These are phyloP conservation scores for Acrobasis repandana DNA, from an alignment of 2,888 invertebrate species.

Conservation along the genomic window DNA sequence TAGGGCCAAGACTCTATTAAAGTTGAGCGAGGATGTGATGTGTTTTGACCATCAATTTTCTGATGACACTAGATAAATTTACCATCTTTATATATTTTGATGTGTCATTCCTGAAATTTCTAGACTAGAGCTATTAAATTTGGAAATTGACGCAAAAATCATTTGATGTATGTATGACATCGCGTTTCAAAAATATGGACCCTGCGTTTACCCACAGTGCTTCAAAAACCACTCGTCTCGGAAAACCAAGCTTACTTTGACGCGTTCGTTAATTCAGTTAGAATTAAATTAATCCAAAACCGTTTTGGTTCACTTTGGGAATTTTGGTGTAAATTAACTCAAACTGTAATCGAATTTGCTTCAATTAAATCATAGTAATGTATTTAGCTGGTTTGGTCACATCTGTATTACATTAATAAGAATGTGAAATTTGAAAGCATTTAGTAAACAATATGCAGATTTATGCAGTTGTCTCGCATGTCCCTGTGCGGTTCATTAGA, in stretches of 20 bases:
- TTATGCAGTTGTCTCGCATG: conserved; percentile 29
- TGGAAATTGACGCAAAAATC: too few species aligned
- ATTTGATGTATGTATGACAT: too few species aligned
- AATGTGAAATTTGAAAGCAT: conserved; percentile 1
- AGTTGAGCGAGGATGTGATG: too few species aligned
- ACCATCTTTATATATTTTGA: too few species aligned
- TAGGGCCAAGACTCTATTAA: too few species aligned
- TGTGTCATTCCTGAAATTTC: too few species aligned
- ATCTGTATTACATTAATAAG: not conserved
- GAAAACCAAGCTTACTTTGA: conserved; percentile 49
- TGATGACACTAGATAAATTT: too few species aligned
- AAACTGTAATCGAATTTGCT: conserved; percentile 17
- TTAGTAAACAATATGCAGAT: conserved; percentile 29
- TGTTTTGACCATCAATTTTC: too few species aligned
- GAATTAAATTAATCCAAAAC: conserved; percentile 43
- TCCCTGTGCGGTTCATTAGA: conserved; percentile 27
- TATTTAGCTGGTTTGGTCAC: conserved; percentile 4
- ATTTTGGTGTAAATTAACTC: conserved; percentile 19
- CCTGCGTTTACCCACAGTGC: conserved; percentile 40
- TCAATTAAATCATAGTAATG: conserved; percentile 12
- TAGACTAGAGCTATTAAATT: too few species aligned
- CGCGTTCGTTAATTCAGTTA: conserved; percentile 47
- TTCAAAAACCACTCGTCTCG: conserved; percentile 56
- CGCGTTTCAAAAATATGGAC: too few species aligned
- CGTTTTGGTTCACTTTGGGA: conserved; percentile 33